Conservation (phyloP, 2,888 invertebrate genomes). For the Dryobota labecula region DNA sequence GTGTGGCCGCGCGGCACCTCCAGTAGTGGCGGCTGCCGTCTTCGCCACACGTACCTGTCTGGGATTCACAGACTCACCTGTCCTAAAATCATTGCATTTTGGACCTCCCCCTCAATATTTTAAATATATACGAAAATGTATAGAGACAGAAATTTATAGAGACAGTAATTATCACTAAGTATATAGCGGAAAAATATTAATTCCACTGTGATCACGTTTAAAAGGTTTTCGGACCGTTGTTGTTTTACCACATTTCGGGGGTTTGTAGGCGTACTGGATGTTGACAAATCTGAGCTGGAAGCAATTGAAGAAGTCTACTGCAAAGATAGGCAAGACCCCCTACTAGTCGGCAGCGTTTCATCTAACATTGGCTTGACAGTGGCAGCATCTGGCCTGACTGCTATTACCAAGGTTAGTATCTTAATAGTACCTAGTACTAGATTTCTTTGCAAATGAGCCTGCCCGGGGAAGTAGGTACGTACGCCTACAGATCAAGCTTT, state of each 20-base stretch:
- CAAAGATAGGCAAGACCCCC: conserved; percentile 85
- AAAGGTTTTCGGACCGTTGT: too few relatives aligned
- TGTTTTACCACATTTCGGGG: neutral
- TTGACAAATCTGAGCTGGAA: conserved; percentile 92
- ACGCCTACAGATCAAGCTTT: too few relatives aligned
- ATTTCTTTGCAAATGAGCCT: neutral
- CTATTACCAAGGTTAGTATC: conserved; percentile 88
- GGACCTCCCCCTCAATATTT: too few relatives aligned
- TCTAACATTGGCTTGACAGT: conserved; percentile 79
- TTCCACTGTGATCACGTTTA: neutral
- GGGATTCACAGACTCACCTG: too few relatives aligned
- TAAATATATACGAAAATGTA: too few relatives aligned
- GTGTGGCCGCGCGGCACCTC: too few relatives aligned
- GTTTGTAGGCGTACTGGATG: conserved; percentile 81
- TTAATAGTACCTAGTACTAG: neutral
- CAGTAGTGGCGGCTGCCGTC: too few relatives aligned
- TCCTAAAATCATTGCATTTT: too few relatives aligned
- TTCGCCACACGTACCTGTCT: too few relatives aligned
- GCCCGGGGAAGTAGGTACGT: neutral
- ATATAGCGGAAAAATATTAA: neutral
- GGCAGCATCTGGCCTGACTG: conserved; percentile 85
- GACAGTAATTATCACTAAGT: neutral
- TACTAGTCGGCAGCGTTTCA: conserved; percentile 88
- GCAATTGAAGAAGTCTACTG: conserved; percentile 90
- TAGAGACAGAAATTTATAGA: too few relatives aligned